Evolutionary conservation across 1,140 invertebrate genomes (phyloP).

Genomic region (Dendroctonus valens): DNA sequence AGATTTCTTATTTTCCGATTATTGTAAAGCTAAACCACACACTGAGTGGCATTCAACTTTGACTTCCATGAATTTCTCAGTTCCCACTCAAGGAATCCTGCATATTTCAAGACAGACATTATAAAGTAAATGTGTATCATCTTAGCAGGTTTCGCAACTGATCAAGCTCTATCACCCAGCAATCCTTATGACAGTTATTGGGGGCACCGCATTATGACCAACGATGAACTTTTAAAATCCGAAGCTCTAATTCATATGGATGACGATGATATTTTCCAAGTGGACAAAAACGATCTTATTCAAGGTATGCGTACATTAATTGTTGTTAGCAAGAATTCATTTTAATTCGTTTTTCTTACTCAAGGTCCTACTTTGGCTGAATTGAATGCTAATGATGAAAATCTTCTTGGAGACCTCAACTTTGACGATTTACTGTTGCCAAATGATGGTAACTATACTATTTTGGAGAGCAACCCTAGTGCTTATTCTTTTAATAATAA

Average conservation of each 20-base stretch:
- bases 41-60: too few relatives aligned
- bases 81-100: too few relatives aligned
- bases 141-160: conserved; percentile 9
- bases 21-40: too few relatives aligned
- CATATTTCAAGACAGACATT: too few relatives aligned
- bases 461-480: conserved; percentile 17
- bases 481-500: conserved; percentile 8
- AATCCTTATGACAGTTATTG: conserved; percentile 34
- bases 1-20: too few relatives aligned
- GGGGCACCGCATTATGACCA: conserved; percentile 36
- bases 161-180: conserved; percentile 26
- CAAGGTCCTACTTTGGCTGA: conserved; percentile 75
- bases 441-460: conserved; percentile 54
- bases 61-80: too few relatives aligned
- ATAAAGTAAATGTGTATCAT: too few relatives aligned
- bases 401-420: conserved; percentile 76
- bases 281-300: conserved; percentile 82
- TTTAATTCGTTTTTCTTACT: neutral
- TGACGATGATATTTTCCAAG: conserved; percentile 86
- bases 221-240: conserved; percentile 51
- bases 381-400: conserved; percentile 82
- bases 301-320: conserved; percentile 48
- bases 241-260: conserved; percentile 71
- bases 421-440: conserved; percentile 80
- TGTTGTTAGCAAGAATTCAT: neutral